Percentiles rank a stretch among this genome's conserved stretches.
phyloP scores from a whole-genome alignment of 2,797 vertebrate genomes.

The Aythya fuligula region DNA sequence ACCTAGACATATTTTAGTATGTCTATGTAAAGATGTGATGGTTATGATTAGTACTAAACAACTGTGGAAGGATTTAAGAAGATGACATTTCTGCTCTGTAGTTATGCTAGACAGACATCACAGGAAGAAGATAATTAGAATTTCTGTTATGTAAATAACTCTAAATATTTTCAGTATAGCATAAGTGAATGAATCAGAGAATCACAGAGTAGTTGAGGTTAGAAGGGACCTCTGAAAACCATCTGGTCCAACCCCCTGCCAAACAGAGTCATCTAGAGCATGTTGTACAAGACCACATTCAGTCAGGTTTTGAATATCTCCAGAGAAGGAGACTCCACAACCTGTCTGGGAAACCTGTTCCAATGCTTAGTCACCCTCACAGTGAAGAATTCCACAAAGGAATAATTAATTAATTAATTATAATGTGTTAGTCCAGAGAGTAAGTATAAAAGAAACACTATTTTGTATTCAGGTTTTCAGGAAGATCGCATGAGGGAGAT shows the following conservation, averaged over 20 bases:
- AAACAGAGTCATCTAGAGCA: too few species aligned
- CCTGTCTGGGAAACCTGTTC: too few species aligned
- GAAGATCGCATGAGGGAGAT: not conserved
- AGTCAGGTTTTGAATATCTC: too few species aligned
- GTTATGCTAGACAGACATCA: not conserved
- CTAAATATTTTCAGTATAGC: not conserved
- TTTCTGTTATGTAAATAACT: not conserved
- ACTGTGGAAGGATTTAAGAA: not conserved
- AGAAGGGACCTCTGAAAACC: too few species aligned
- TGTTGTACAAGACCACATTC: too few species aligned
- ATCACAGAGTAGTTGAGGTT: too few species aligned
- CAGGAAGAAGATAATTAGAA: not conserved
- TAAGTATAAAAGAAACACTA: not conserved
- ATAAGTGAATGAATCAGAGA: not conserved
- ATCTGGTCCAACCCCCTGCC: too few species aligned
- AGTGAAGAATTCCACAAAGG: too few species aligned
- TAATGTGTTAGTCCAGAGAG: not conserved
- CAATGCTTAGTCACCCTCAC: too few species aligned
- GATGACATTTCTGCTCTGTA: not conserved
- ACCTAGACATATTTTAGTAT: too few species aligned
- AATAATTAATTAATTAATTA: not conserved
- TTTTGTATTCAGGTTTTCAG: not conserved
- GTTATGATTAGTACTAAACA: fast-evolving
- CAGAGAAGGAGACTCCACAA: too few species aligned
- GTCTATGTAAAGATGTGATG: not conserved